Evolutionary conservation across 2,888 invertebrate genomes (phyloP).

Genomic region (Xestobium rufovillosum): DNA sequence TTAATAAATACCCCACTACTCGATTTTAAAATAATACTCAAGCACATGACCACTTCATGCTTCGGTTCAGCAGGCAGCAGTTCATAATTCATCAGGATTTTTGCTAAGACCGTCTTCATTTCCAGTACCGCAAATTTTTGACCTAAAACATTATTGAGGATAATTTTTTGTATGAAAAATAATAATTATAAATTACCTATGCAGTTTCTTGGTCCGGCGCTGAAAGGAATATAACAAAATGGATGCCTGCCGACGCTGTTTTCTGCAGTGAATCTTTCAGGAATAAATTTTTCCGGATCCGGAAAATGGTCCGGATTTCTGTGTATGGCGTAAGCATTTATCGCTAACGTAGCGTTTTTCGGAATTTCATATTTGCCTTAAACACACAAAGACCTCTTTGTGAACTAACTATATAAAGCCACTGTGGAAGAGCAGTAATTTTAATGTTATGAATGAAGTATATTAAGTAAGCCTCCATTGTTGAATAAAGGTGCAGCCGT

Average conservation of each 20-base stretch:
- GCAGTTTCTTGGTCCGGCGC: constrained; percentile 15
- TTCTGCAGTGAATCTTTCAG: constrained; percentile 19
- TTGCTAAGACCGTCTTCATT: constrained; percentile 13
- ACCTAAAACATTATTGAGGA: constrained; percentile 12
- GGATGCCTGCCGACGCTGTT: constrained; percentile 20
- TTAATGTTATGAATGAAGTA: too few relatives aligned
- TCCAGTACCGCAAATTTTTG: constrained; percentile 15
- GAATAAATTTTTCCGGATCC: constrained; percentile 21
- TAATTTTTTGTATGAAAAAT: background rate
- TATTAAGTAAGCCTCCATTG: too few relatives aligned
- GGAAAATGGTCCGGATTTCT: constrained; percentile 15
- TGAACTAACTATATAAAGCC: too few relatives aligned
- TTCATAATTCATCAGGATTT: constrained; percentile 12
- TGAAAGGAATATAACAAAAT: constrained; percentile 13
- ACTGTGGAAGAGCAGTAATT: too few relatives aligned
- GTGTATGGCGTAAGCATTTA: constrained; percentile 16
- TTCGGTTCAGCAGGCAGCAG: constrained; percentile 11
- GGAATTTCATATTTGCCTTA: constrained; percentile 12
- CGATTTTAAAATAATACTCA: constrained; percentile 15
- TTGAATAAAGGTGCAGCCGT: too few relatives aligned
- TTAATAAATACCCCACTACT: constrained; percentile 14
- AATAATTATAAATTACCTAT: constrained; percentile 9
- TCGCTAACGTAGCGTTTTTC: constrained; percentile 5
- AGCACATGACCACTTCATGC: constrained; percentile 13
- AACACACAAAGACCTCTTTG: too few relatives aligned